Percentiles rank a stretch among this genome's conserved stretches.
Evolutionary conservation across 2,797 vertebrate species (phyloP).

Genomic region (Cirrhinus molitorella): DNA sequence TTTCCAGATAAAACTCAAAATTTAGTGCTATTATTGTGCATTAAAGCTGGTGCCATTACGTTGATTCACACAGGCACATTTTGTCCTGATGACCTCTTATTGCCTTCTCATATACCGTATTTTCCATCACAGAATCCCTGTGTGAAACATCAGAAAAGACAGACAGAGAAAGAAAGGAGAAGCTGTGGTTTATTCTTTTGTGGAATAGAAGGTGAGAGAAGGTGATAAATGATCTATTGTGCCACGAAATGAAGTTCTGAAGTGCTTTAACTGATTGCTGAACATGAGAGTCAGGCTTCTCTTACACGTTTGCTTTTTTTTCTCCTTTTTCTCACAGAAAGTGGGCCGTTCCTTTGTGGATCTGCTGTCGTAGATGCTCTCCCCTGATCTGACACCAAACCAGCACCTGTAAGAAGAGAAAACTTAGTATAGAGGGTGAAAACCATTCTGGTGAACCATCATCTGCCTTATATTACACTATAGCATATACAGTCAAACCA

Average conservation of each 20-base stretch:
- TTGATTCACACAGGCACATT: conserved; percentile 45
- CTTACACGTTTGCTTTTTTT: neutral
- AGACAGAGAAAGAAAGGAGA: neutral
- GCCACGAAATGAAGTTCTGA: neutral
- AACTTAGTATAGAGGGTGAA: conserved; percentile 9
- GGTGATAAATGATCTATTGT: neutral
- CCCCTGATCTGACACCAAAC: neutral
- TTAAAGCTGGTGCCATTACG: conserved; percentile 57
- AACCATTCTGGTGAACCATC: neutral
- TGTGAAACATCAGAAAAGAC: neutral
- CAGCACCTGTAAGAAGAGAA: neutral
- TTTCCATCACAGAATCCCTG: conserved; percentile 27
- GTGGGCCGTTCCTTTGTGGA: neutral
- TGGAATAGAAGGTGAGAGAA: neutral
- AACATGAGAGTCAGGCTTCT: neutral
- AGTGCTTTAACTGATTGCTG: conserved; percentile 21
- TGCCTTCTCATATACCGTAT: conserved; percentile 10
- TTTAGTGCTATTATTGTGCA: conserved; percentile 63
- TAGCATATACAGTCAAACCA: neutral
- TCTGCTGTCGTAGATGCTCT: neutral
- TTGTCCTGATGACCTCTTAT: conserved; percentile 50
- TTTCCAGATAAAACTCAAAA: conserved; percentile 60
- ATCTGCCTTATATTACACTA: neutral
- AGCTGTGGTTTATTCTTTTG: neutral
- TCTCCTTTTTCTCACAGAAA: conserved; percentile 7